These are phyloP conservation scores for Drosophila nr. fundita DNA, from an alignment of 2,888 invertebrate species.

Conservation along the genomic window DNA sequence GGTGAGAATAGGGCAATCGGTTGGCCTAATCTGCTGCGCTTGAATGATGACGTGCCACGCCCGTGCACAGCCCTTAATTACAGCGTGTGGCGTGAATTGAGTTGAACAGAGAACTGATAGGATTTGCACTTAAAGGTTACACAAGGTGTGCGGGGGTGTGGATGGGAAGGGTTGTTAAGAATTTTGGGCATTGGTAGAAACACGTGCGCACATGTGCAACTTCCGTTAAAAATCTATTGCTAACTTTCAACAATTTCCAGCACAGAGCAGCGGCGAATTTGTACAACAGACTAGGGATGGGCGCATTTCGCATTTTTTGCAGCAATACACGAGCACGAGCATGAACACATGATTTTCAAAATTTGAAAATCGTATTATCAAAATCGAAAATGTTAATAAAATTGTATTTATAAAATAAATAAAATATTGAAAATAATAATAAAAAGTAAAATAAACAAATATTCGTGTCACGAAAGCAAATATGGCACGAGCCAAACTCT, in stretches of 20 bases:
- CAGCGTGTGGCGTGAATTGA: constrained; percentile 61
- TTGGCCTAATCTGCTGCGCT: constrained; percentile 78
- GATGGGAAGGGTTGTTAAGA: constrained; percentile 9
- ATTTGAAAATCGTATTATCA: neutral
- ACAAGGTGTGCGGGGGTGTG: neutral
- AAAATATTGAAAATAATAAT: neutral
- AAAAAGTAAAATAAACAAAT: neutral
- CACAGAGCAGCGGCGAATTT: constrained; percentile 14
- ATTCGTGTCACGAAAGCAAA: neutral
- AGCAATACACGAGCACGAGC: neutral
- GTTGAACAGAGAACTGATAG: constrained; percentile 18
- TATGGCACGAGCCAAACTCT: neutral
- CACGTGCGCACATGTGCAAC: constrained; percentile 82
- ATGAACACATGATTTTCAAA: neutral
- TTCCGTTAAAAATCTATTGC: constrained; percentile 82
- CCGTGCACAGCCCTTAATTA: constrained; percentile 67
- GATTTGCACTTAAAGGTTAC: constrained; percentile 1
- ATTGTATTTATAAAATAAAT: neutral
- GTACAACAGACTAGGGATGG: neutral
- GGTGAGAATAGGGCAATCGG: constrained; percentile 55
- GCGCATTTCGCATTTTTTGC: neutral
- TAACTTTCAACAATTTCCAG: constrained; percentile 77
- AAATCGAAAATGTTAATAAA: neutral
- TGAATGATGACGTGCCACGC: constrained; percentile 80
- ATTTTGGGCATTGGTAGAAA: constrained; percentile 52